Percentiles rank a stretch among this genome's conserved stretches.
Conservation (phyloP, 2,888 invertebrate species). For the Heliconius ethilla region DNA sequence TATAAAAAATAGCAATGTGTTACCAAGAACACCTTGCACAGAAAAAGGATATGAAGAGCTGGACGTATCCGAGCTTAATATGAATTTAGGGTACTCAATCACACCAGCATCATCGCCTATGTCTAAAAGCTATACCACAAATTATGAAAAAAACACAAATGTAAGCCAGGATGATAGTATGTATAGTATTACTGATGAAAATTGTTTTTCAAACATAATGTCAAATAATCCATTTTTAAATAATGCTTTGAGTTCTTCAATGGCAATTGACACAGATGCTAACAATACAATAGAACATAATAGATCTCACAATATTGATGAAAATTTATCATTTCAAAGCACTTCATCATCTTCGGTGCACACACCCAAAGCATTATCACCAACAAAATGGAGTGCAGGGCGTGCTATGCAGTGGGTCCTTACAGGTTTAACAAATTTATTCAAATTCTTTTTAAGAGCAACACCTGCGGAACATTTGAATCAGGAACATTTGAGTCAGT, state of each 20-base stretch:
- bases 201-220: conserved; percentile 62
- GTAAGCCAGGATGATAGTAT: conserved; percentile 54
- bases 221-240: conserved; percentile 56
- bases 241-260: conserved; percentile 53
- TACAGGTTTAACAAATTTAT: conserved; percentile 74
- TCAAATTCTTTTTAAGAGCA: conserved; percentile 73
- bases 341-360: conserved; percentile 63
- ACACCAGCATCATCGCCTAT: conserved; percentile 73
- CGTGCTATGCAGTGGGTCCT: conserved; percentile 75
- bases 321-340: conserved; percentile 65
- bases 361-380: conserved; percentile 73
- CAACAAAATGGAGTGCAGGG: conserved; percentile 63
- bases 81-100: conserved; percentile 73
- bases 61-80: conserved; percentile 73
- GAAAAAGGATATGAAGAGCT: conserved; percentile 75
- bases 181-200: conserved; percentile 52
- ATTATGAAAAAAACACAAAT: conserved; percentile 57
- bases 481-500: conserved; percentile 31
- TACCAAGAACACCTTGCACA: conserved; percentile 59
- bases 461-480: conserved; percentile 56
- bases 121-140: conserved; percentile 69
- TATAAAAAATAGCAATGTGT: conserved; percentile 67
- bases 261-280: conserved; percentile 54
- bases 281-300: conserved; percentile 59
- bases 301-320: conserved; percentile 58